phyloP scores from a whole-genome alignment of 1,140 invertebrate genomes.

The Drosophila mayri region DNA sequence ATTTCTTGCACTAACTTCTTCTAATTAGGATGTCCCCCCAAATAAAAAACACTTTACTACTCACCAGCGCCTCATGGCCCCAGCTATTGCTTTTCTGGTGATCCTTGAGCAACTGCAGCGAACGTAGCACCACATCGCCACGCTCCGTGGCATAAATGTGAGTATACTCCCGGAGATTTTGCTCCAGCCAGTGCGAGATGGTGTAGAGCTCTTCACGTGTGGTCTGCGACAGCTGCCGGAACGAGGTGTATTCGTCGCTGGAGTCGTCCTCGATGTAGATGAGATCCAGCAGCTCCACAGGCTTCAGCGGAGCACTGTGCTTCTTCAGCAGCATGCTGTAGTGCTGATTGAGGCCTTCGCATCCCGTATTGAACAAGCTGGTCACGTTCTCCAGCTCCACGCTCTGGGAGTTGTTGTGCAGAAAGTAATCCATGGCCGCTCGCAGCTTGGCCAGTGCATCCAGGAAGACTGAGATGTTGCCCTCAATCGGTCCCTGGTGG shows the following conservation, averaged over 20 bases:
- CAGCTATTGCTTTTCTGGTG: conserved; percentile 92
- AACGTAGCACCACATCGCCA: conserved; percentile 90
- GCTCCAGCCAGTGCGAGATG: conserved; percentile 94
- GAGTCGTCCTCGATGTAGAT: conserved; percentile 94
- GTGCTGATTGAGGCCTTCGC: conserved; percentile 90
- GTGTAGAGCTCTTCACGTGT: conserved; percentile 89
- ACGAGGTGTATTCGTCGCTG: conserved; percentile 85
- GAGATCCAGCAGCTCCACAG: conserved; percentile 93
- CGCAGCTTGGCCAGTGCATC: conserved; percentile 94
- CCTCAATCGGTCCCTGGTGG: conserved; percentile 83
- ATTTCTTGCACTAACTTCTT: too few species aligned
- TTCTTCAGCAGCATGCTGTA: conserved; percentile 94
- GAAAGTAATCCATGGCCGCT: conserved; percentile 95
- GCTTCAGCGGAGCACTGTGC: conserved; percentile 94
- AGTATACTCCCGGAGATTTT: conserved; percentile 92
- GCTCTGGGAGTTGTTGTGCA: conserved; percentile 96
- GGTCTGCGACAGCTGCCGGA: conserved; percentile 78
- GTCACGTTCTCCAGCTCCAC: conserved; percentile 97
- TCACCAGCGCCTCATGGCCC: conserved; percentile 86
- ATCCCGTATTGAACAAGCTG: conserved; percentile 86
- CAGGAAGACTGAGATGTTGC: conserved; percentile 87
- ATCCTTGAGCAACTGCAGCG: conserved; percentile 91
- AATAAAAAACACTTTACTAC: conserved; percentile 25
- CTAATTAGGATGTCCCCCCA: too few species aligned
- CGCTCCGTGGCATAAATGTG: conserved; percentile 93